Percentiles rank a stretch among this genome's conserved stretches.
Conservation (phyloP, 2,888 invertebrate species). For the Cepaea hortensis region DNA sequence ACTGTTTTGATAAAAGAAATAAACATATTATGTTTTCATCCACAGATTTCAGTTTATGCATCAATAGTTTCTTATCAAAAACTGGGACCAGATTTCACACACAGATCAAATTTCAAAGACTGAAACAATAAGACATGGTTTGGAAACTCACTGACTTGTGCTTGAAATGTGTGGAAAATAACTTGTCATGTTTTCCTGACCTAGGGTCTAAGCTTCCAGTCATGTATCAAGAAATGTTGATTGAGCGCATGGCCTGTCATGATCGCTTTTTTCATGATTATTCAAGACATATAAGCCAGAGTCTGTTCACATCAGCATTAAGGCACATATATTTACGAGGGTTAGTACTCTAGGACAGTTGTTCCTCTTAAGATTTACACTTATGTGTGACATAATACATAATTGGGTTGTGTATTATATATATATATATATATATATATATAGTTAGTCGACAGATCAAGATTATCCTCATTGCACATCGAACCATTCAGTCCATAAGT, state of each 20-base stretch:
- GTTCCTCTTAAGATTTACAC: too few species aligned
- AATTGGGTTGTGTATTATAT: background rate
- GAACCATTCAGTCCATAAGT: too few species aligned
- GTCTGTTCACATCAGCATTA: slow-evolving; percentile 61
- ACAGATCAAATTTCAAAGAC: background rate
- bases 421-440: too few species aligned
- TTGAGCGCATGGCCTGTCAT: slow-evolving; percentile 68
- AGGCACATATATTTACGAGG: slow-evolving; percentile 57
- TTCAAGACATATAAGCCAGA: slow-evolving; percentile 61
- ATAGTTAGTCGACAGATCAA: too few species aligned
- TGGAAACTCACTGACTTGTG: slow-evolving; percentile 67
- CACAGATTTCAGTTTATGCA: too few species aligned
- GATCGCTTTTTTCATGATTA: slow-evolving; percentile 61
- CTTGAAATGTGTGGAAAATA: slow-evolving; percentile 61
- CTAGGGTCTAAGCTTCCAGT: slow-evolving; percentile 63
- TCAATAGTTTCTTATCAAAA: too few species aligned
- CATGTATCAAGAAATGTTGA: slow-evolving; percentile 66
- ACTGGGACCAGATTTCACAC: background rate
- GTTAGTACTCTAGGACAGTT: background rate
- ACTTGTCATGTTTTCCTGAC: slow-evolving; percentile 61
- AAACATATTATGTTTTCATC: too few species aligned
- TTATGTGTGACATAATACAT: background rate
- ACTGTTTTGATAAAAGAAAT: too few species aligned
- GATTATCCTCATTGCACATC: too few species aligned
- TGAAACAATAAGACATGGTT: slow-evolving; percentile 58